Conservation (phyloP, 2,888 invertebrate genomes). For the Iphiclides podalirius region DNA sequence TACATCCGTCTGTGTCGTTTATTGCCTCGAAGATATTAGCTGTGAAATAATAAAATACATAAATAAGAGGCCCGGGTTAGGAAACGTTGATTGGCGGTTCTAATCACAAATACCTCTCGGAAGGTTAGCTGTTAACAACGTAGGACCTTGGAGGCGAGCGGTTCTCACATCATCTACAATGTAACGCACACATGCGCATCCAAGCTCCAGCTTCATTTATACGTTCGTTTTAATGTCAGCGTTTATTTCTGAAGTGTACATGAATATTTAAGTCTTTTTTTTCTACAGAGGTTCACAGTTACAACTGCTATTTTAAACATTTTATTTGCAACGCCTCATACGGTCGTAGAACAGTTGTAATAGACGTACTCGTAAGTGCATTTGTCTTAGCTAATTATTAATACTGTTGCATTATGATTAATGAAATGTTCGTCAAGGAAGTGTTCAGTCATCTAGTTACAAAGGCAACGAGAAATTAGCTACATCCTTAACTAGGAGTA, state of each 20-base stretch:
- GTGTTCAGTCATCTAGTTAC: too few species aligned
- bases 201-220: conserved; percentile 25
- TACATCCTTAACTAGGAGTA: too few species aligned
- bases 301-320: neutral
- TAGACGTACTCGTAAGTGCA: too few species aligned
- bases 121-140: conserved; percentile 44
- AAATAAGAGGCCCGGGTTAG: conserved; percentile 30
- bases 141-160: conserved; percentile 43
- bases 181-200: conserved; percentile 22
- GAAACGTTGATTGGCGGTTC: conserved; percentile 46
- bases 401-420: too few species aligned
- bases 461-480: too few species aligned
- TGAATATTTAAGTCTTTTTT: conserved; percentile 15
- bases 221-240: conserved; percentile 19
- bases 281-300: neutral
- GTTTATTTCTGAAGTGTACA: conserved; percentile 11
- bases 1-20: conserved; percentile 19
- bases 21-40: conserved; percentile 21
- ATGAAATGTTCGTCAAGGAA: too few species aligned
- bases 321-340: too few species aligned
- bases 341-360: too few species aligned
- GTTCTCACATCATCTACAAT: conserved; percentile 46
- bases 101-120: conserved; percentile 52
- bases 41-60: conserved; percentile 25
- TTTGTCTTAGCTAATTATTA: too few species aligned